Conservation (phyloP, 2,797 vertebrate species). For the Galago senegalensis region DNA sequence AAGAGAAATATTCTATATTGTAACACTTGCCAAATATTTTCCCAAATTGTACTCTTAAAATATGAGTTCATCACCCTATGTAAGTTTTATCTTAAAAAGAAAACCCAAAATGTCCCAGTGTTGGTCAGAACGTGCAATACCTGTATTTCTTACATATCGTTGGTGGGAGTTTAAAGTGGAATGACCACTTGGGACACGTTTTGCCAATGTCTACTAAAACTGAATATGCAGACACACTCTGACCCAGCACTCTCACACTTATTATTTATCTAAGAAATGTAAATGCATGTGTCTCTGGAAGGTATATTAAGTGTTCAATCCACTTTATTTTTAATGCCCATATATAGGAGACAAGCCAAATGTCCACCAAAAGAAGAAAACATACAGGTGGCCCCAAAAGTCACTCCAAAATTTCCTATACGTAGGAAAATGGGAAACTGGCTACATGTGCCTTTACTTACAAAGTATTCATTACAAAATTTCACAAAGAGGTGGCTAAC, state of each 20-base stretch:
- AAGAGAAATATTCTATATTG: neutral
- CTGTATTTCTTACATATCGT: neutral
- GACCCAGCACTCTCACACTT: neutral
- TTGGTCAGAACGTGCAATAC: neutral
- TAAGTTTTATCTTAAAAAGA: neutral
- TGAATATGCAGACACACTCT: neutral
- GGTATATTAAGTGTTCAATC: neutral
- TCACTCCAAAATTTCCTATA: too few relatives aligned
- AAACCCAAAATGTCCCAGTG: neutral
- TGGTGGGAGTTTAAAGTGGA: neutral
- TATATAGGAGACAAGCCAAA: neutral
- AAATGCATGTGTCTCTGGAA: neutral
- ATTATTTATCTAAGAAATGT: neutral
- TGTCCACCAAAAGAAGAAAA: neutral
- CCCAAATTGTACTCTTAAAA: neutral
- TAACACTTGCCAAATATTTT: neutral
- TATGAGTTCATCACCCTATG: neutral
- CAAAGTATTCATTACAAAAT: too few relatives aligned
- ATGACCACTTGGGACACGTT: neutral
- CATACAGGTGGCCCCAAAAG: too few relatives aligned
- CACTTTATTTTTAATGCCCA: neutral
- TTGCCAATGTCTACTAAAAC: neutral
- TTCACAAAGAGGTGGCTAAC: too few relatives aligned
- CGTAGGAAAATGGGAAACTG: too few relatives aligned
- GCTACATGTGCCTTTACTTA: too few relatives aligned